Evolutionary conservation across 92 coral and sea anemone genomes (phyloP).

Genomic region (Bergia puertoricense): DNA sequence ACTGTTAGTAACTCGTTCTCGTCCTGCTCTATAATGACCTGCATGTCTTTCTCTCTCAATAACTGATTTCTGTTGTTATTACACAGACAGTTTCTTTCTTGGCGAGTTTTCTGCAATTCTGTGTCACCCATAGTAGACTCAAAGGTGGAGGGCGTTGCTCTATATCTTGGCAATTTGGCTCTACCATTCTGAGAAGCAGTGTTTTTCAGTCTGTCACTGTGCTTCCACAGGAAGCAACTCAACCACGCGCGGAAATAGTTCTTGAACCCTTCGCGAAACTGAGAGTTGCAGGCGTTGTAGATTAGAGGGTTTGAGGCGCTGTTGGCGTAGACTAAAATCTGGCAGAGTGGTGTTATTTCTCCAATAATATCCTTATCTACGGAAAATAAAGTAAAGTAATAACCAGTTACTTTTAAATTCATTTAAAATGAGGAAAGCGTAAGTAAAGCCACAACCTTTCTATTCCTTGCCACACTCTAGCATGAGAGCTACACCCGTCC

Average conservation of each 20-base stretch:
- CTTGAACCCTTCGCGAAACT: constrained; percentile 88
- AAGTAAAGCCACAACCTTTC: background rate
- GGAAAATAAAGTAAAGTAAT: background rate
- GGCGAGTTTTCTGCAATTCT: background rate
- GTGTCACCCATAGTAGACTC: background rate
- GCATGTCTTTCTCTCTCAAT: background rate
- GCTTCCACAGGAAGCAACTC: constrained; percentile 54
- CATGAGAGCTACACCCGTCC: no score
- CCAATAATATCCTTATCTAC: constrained; percentile 46
- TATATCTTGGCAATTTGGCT: background rate
- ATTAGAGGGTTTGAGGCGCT: constrained; percentile 95
- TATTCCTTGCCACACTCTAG: no score
- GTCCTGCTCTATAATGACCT: background rate
- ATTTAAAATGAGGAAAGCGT: background rate
- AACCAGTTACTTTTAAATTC: no score
- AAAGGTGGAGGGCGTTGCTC: background rate
- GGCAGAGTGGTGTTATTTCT: constrained; percentile 76
- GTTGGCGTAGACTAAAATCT: constrained; percentile 88
- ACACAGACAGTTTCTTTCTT: background rate
- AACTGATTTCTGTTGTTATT: constrained; percentile 2
- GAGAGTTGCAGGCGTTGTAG: constrained; percentile 95
- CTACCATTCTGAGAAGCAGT: background rate
- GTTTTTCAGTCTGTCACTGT: constrained; percentile 12
- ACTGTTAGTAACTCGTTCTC: background rate
- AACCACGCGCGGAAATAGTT: constrained; percentile 89